phyloP scores from a whole-genome alignment of 1,140 invertebrate species.

The Meloidogyne hapla region DNA sequence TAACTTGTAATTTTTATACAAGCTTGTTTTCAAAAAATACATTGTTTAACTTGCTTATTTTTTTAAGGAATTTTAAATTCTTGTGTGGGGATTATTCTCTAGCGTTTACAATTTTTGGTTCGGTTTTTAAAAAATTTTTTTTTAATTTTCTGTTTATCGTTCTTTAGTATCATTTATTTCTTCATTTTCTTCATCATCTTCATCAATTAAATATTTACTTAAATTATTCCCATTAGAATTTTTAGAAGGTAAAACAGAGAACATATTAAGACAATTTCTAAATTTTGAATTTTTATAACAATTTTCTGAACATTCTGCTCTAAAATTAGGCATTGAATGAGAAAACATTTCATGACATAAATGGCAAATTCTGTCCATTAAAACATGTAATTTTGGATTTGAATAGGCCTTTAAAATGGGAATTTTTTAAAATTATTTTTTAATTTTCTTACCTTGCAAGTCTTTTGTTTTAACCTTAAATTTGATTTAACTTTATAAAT shows the following conservation, averaged over 20 bases:
- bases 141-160: neutral
- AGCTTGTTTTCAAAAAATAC: too few species aligned
- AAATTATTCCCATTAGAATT: neutral
- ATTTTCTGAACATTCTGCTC: slow-evolving; percentile 38
- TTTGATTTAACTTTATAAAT: slow-evolving; percentile 4
- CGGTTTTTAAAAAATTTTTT: too few species aligned
- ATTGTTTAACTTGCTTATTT: too few species aligned
- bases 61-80: too few species aligned
- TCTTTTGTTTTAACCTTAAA: neutral
- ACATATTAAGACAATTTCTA: slow-evolving; percentile 20
- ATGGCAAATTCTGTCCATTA: slow-evolving; percentile 54
- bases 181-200: neutral
- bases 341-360: slow-evolving; percentile 56
- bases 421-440: neutral
- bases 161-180: neutral
- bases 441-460: neutral
- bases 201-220: neutral
- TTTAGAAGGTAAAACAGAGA: slow-evolving; percentile 8
- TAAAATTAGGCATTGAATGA: slow-evolving; percentile 48
- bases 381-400: slow-evolving; percentile 21
- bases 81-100: too few species aligned
- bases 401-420: slow-evolving; percentile 6
- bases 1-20: too few species aligned
- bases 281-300: slow-evolving; percentile 27
- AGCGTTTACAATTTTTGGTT: too few species aligned